Percentiles rank a stretch among this genome's conserved stretches.
phyloP scores from a whole-genome alignment of 2,113 vertebrate genomes.

The Anolis sagrei region DNA sequence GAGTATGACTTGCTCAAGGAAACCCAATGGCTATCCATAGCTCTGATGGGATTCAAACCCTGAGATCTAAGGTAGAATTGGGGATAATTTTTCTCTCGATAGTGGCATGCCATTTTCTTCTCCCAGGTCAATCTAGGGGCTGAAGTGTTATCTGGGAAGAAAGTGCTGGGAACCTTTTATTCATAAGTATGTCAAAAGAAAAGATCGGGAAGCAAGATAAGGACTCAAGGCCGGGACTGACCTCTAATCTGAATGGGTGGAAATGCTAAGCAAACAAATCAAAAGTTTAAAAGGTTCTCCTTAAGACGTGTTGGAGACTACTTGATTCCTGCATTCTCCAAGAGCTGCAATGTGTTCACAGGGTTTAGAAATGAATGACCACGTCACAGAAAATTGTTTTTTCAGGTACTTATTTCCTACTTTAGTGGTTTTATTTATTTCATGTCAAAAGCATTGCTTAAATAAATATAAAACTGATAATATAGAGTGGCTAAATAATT shows the following conservation, averaged over 20 bases:
- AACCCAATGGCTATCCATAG: too few species aligned
- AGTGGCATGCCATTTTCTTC: neutral
- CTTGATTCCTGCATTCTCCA: conserved; percentile 1
- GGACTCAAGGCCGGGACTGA: neutral
- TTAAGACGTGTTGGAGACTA: neutral
- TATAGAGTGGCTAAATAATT: too few species aligned
- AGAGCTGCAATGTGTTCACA: neutral
- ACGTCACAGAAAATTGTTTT: neutral
- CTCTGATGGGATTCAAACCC: too few species aligned
- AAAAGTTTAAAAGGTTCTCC: neutral
- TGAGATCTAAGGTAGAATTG: neutral
- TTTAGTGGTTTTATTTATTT: too few species aligned
- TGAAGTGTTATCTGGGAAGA: neutral
- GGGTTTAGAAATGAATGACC: neutral
- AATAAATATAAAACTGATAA: too few species aligned
- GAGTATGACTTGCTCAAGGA: too few species aligned
- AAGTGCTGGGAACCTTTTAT: conserved; percentile 11
- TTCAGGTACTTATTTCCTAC: neutral
- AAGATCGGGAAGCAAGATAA: conserved; percentile 24
- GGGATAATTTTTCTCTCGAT: neutral
- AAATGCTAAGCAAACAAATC: conserved; percentile 21
- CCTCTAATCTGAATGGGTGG: conserved; percentile 30
- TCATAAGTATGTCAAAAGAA: conserved; percentile 10
- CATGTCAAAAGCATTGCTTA: too few species aligned
- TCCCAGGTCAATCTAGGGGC: neutral